A percentile compares a stretch with the other conserved stretches of the same genome.
Conservation (phyloP, 2,888 invertebrate genomes). For the Ischnura elegans region DNA sequence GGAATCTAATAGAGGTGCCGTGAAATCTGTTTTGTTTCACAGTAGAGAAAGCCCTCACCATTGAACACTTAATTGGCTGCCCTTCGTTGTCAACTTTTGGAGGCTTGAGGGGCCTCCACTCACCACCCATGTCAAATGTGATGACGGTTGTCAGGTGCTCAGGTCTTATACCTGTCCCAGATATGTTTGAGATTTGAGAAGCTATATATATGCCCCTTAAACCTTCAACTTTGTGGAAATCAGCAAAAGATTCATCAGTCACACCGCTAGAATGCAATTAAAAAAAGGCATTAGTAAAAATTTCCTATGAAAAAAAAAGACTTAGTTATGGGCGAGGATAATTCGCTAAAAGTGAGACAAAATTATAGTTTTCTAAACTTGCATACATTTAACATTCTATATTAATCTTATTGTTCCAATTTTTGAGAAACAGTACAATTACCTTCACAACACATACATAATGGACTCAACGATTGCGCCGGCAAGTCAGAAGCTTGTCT, state of each 20-base stretch:
- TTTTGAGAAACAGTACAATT: no score
- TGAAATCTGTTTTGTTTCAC: no score
- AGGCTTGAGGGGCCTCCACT: slow-evolving; percentile 88
- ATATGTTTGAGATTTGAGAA: slow-evolving; percentile 83
- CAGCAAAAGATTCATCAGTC: slow-evolving; percentile 90
- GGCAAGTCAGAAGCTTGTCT: no score
- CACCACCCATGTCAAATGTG: slow-evolving; percentile 92
- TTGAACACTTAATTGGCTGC: slow-evolving; percentile 83
- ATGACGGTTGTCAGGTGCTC: slow-evolving; percentile 90
- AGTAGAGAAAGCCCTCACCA: slow-evolving; percentile 76
- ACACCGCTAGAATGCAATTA: slow-evolving; percentile 82
- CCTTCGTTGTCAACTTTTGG: slow-evolving; percentile 86
- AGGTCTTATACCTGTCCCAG: slow-evolving; percentile 80
- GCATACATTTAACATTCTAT: no score
- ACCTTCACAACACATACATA: no score
- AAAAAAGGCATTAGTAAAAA: slow-evolving; percentile 6
- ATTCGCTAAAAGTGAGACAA: no score
- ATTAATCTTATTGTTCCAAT: no score
- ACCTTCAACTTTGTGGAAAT: slow-evolving; percentile 92
- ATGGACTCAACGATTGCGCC: no score
- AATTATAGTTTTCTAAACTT: no score
- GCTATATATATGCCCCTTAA: slow-evolving; percentile 94
- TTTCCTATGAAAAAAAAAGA: no score
- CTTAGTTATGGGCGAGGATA: no score
- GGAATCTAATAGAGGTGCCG: no score